phyloP scores from a whole-genome alignment of 2,888 invertebrate genomes.

The Eupithecia exiguata region DNA sequence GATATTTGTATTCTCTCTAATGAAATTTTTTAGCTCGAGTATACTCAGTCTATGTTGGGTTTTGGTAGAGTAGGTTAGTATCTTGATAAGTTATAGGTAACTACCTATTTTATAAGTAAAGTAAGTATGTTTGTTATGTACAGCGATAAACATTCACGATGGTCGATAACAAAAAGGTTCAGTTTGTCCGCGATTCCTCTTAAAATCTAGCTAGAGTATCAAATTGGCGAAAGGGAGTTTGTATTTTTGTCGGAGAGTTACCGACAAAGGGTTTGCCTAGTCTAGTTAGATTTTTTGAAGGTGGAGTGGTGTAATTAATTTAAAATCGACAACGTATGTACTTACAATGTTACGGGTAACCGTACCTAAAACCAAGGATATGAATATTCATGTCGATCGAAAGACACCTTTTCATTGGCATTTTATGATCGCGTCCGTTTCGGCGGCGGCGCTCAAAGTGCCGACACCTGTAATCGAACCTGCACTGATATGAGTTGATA shows the following conservation, averaged over 20 bases:
- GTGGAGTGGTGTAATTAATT: too few species aligned
- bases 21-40: too few species aligned
- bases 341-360: neutral
- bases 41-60: too few species aligned
- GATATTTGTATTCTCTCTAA: too few species aligned
- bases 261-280: too few species aligned
- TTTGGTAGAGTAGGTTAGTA: too few species aligned
- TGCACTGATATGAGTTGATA: constrained; percentile 29
- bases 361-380: neutral
- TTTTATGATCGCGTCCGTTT: constrained; percentile 38
- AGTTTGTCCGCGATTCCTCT: neutral
- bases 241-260: neutral
- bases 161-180: neutral
- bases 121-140: too few species aligned
- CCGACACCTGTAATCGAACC: constrained; percentile 35
- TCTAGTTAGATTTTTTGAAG: too few species aligned
- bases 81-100: too few species aligned
- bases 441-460: constrained; percentile 32
- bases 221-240: neutral
- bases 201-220: neutral
- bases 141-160: neutral
- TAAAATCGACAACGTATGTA: too few species aligned
- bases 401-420: constrained; percentile 37
- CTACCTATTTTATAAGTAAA: too few species aligned
- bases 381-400: constrained; percentile 19